These are phyloP conservation scores for Peromyscus polionotus DNA, from an alignment of 2,113 vertebrate species.

Conservation along the genomic window DNA sequence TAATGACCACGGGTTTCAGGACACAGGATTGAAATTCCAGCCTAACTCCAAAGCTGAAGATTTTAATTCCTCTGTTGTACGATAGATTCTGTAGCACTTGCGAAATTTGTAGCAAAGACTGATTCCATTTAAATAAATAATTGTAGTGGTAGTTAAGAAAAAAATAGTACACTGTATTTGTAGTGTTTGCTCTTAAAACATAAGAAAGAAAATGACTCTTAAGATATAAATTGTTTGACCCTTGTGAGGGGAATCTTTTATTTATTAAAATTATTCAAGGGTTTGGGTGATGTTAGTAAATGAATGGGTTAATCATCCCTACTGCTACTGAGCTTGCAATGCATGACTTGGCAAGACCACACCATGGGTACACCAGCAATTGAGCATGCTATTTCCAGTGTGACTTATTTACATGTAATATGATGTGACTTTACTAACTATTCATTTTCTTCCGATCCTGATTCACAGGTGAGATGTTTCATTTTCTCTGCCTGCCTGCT, in stretches of 20 bases:
- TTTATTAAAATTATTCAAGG: slow-evolving; percentile 42
- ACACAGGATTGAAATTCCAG: slow-evolving; percentile 16
- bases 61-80: background rate
- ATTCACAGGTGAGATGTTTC: background rate
- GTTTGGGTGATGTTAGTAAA: background rate
- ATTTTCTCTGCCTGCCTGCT: background rate
- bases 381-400: background rate
- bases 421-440: background rate
- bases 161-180: background rate
- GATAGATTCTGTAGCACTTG: background rate
- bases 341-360: background rate
- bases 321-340: background rate
- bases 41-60: background rate
- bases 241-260: background rate
- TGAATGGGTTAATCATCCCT: background rate
- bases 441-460: background rate
- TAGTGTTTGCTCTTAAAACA: slow-evolving; percentile 45
- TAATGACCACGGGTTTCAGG: background rate
- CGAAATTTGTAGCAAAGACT: background rate
- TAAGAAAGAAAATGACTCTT: slow-evolving; percentile 2
- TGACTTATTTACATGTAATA: background rate
- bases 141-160: background rate
- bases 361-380: background rate
- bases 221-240: background rate
- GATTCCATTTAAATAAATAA: background rate